Base-by-base conservation (phyloP, 2,113 vertebrate species). In the Rissa tridactyla region DNA sequence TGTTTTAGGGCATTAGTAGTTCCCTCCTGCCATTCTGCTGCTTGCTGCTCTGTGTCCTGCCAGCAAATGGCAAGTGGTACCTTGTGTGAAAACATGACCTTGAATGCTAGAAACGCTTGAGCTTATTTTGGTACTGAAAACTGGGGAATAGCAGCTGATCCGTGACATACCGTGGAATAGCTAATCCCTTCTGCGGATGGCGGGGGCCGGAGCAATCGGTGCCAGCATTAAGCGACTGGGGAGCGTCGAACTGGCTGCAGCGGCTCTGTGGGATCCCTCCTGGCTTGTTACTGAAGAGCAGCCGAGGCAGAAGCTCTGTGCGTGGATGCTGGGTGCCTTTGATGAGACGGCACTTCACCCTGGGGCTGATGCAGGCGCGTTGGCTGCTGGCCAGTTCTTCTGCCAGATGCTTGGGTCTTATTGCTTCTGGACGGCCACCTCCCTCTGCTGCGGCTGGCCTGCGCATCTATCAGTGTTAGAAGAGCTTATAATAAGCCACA, bases 111-210 rank as follows among this genome's bases (percentile, higher is more conserved):
- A 87, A 82, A 1, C 36, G 71, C 69, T 91, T 93, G 84, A 95
- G 95, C 83, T 97, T 87, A 90, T 97, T 97, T 97, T 92, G 82
- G 79, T 60, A 34, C 77, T 82, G 65, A 91, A 93, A 96, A 51
- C 90, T 86, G 81, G 94, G 86, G 92, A 90, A 84, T 81, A 86
- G 89, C 90, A 94, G 87, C 92, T 96, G 96, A 93, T 95, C 92
- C 2, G 0, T 96, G 90, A 73, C 90, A 89, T 60, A 26, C 75
- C 17, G 16, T 42, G 68, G 77, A 88, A 66, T 82, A 85, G 61
- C 86, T 97, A 97, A 98, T 97, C 96, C 92, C 80, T 95, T 96
- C 86, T 95, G 83, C 1, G 16, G 86, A 25, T 83, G 84, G 73
- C 62, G 65, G 64, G 65, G 71, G 52, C 90, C 61, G 38, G 82